Conservation (phyloP, 2,797 vertebrate genomes). For the Sandelia bainsii region DNA sequence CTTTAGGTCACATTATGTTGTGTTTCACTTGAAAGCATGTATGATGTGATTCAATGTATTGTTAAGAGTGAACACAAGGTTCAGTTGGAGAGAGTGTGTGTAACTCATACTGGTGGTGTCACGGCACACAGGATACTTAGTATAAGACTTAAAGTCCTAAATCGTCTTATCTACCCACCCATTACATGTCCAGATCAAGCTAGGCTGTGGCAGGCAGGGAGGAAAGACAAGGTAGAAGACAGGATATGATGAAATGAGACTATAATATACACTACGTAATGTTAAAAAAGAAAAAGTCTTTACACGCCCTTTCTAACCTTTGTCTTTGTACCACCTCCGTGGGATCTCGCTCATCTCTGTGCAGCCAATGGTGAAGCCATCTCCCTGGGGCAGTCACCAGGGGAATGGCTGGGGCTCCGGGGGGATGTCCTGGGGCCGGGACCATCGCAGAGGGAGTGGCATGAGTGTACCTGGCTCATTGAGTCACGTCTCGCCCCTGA, state of each 20-base stretch:
- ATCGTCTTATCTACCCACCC: conserved; percentile 82
- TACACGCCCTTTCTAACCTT: not conserved
- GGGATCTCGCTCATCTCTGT: not conserved
- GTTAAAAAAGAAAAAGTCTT: not conserved
- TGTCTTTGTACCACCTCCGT: not conserved
- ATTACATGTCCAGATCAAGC: conserved; percentile 69
- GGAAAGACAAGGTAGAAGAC: conserved; percentile 17
- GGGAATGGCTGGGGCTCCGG: conserved; percentile 95
- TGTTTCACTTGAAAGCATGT: conserved; percentile 26
- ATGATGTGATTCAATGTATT: conserved; percentile 25
- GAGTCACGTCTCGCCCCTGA: conserved; percentile 95
- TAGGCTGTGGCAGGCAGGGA: conserved; percentile 37
- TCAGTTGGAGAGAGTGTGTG: conserved; percentile 63
- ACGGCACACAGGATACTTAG: conserved; percentile 69
- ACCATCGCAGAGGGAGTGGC: conserved; percentile 92
- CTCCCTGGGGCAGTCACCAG: conserved; percentile 95
- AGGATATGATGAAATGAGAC: conserved; percentile 1
- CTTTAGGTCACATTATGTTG: conserved; percentile 6
- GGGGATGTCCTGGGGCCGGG: conserved; percentile 95
- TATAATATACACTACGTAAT: not conserved
- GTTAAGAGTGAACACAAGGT: conserved; percentile 49
- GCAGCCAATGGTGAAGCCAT: conserved; percentile 96
- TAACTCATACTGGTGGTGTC: conserved; percentile 67
- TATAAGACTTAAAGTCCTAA: conserved; percentile 83
- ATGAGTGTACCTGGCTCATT: conserved; percentile 92